Evolutionary conservation across 2,113 vertebrate species (phyloP).

Genomic region (Eidolon helvum): DNA sequence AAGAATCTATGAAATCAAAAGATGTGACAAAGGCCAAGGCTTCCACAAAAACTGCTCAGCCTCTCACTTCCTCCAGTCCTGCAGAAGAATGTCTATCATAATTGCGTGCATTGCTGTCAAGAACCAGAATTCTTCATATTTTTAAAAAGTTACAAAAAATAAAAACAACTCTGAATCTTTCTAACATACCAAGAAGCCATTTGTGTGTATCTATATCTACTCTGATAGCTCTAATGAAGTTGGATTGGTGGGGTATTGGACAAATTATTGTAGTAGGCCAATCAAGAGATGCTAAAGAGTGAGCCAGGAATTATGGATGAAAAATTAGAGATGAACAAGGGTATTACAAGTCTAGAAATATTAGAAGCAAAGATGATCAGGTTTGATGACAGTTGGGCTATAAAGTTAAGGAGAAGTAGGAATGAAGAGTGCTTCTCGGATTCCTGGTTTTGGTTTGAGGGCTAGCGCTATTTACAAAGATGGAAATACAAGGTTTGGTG

Average conservation of each 20-base stretch:
- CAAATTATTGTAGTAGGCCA: neutral
- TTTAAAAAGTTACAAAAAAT: neutral
- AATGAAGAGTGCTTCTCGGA: neutral
- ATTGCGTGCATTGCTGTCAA: neutral
- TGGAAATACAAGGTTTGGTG: neutral
- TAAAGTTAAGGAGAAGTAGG: neutral
- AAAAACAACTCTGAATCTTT: neutral
- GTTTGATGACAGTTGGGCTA: neutral
- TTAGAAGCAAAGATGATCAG: neutral
- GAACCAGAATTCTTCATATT: neutral
- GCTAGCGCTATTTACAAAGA: neutral
- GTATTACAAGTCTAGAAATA: neutral
- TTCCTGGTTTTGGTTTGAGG: neutral
- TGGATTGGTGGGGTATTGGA: neutral
- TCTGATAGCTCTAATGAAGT: neutral
- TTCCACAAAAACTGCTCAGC: neutral
- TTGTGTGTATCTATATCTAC: neutral
- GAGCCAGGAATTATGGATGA: neutral
- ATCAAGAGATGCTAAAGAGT: neutral
- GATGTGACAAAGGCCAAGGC: neutral
- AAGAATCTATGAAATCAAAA: neutral
- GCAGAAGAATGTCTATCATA: neutral
- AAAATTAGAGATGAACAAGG: neutral
- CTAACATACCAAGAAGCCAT: neutral
- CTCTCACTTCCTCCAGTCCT: neutral